Percentiles rank a stretch among this genome's conserved stretches.
Conservation (phyloP, 2,888 invertebrate genomes). For the Pseudococcus longispinus region DNA sequence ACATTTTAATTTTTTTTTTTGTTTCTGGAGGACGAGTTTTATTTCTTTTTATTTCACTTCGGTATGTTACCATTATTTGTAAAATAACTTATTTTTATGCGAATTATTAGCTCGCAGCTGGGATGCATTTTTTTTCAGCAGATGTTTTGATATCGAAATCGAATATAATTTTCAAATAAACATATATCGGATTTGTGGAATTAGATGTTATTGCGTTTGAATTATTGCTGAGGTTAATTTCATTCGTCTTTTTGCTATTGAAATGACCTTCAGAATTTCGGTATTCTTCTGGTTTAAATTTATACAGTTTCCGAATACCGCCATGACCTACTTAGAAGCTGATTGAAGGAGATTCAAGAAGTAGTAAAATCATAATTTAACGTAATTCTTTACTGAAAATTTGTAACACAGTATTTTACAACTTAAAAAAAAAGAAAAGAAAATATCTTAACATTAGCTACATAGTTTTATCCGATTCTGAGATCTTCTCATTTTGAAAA, state of each 20-base stretch:
- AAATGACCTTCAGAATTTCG: background rate
- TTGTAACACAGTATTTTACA: background rate
- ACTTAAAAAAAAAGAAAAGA: background rate
- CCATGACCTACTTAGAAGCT: no score
- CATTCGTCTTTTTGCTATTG: background rate
- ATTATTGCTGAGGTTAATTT: background rate
- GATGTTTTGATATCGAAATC: slow-evolving; percentile 1
- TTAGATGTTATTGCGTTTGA: background rate
- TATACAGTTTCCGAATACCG: no score
- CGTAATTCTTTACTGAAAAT: background rate
- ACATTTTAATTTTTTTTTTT: background rate
- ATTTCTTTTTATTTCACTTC: slow-evolving; percentile 6
- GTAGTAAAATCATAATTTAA: no score
- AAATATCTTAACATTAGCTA: background rate
- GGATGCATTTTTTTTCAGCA: background rate
- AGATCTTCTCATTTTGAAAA: slow-evolving; percentile 15
- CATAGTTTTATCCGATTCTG: background rate
- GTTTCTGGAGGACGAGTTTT: background rate
- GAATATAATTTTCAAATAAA: background rate
- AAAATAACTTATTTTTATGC: background rate
- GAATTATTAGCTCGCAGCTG: background rate
- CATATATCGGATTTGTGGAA: background rate
- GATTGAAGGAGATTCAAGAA: no score
- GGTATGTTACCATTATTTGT: slow-evolving; percentile 26
- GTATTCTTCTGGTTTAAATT: background rate